phyloP scores from a whole-genome alignment of 2,797 vertebrate species.

The Molossus molossus region DNA sequence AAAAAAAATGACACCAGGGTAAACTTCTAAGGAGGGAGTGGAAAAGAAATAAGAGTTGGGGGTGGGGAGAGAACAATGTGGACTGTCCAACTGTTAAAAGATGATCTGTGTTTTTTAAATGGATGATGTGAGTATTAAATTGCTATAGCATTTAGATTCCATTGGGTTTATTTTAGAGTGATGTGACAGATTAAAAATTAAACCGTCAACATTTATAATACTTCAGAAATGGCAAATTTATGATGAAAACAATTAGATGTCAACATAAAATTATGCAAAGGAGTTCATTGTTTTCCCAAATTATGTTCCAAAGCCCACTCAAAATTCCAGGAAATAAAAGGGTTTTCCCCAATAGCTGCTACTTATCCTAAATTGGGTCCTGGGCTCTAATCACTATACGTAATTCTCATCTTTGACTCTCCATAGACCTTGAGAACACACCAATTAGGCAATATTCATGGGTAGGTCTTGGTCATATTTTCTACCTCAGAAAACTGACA shows the following conservation, averaged over 20 bases:
- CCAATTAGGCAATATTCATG: neutral
- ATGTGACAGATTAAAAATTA: neutral
- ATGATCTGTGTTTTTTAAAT: neutral
- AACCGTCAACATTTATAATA: neutral
- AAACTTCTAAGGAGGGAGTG: neutral
- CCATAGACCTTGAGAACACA: neutral
- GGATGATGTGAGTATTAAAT: neutral
- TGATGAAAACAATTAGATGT: neutral
- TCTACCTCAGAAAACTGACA: slow-evolving; percentile 31
- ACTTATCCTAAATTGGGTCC: neutral
- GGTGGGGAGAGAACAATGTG: neutral
- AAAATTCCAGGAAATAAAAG: slow-evolving; percentile 18
- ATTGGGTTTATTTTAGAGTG: neutral
- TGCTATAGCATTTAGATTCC: neutral
- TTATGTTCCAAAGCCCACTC: neutral
- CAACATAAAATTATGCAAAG: neutral
- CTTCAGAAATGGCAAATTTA: neutral
- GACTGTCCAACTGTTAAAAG: neutral
- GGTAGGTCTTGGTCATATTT: neutral
- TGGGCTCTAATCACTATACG: neutral
- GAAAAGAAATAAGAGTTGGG: neutral
- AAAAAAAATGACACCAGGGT: neutral
- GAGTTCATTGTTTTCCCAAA: neutral
- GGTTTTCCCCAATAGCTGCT: neutral
- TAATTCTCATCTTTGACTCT: neutral